Conservation (phyloP, 2,113 vertebrate species). For the Corythoichthys haematopterus region DNA sequence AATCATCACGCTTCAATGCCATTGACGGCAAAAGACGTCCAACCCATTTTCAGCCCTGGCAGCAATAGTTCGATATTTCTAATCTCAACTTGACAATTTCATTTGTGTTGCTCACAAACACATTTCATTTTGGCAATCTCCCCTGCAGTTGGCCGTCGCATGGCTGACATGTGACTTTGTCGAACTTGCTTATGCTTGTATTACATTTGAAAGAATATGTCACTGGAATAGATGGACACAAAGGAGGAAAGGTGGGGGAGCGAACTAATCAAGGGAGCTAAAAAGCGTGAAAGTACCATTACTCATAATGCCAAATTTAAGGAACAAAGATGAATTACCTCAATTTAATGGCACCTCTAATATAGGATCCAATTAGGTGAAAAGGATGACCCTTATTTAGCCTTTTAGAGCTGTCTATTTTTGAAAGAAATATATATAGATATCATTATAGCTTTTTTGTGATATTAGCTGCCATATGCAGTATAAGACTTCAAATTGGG, state of each 20-base stretch:
- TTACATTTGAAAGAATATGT: slow-evolving; percentile 60
- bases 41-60: no score
- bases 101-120: slow-evolving; percentile 6
- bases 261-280: slow-evolving; percentile 70
- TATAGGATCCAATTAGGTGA: slow-evolving; percentile 53
- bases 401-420: slow-evolving; percentile 31
- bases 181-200: slow-evolving; percentile 53
- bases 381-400: slow-evolving; percentile 38
- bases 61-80: not conserved
- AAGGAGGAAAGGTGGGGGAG: slow-evolving; percentile 45
- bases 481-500: no score
- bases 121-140: slow-evolving; percentile 18
- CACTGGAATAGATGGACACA: slow-evolving; percentile 57
- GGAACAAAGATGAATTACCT: slow-evolving; percentile 69
- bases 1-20: no score
- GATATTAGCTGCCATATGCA: no score
- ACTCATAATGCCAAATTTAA: slow-evolving; percentile 70
- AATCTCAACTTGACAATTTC: not conserved
- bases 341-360: slow-evolving; percentile 59
- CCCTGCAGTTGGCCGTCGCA: slow-evolving; percentile 8
- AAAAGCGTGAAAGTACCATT: slow-evolving; percentile 72
- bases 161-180: slow-evolving; percentile 57
- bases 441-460: no score
- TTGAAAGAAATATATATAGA: not conserved
- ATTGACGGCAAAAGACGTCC: no score